These are phyloP conservation scores for Zonitis immaculata DNA, from an alignment of 2,888 invertebrate species.

Conservation along the genomic window DNA sequence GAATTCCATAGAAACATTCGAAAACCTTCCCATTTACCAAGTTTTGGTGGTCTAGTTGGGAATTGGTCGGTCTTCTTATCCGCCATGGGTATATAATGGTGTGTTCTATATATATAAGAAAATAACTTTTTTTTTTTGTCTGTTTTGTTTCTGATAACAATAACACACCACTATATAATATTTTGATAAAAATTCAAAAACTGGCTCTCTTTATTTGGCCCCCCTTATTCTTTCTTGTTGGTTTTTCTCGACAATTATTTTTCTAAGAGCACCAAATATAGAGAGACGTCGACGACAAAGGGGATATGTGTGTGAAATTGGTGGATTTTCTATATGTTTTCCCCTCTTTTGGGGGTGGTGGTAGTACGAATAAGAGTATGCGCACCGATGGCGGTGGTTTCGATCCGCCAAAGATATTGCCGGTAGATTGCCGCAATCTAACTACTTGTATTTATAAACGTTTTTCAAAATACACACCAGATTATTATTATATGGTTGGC, in stretches of 20 bases:
- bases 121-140: no score
- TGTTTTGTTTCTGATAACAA: no score
- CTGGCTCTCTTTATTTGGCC: no score
- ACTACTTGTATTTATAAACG: no score
- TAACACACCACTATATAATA: no score
- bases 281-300: background rate
- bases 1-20: conserved; percentile 85
- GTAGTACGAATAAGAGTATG: background rate
- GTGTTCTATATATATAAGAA: no score
- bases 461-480: no score
- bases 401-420: background rate
- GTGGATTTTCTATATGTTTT: background rate
- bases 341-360: background rate
- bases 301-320: background rate
- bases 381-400: background rate
- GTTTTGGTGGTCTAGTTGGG: conserved; percentile 74
- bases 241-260: no score
- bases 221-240: no score
- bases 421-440: background rate
- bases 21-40: conserved; percentile 82
- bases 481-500: no score
- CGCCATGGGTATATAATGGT: conserved; percentile 49
- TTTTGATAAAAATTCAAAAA: no score
- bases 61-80: conserved; percentile 76
- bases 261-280: background rate